phyloP scores from a whole-genome alignment of 2,113 vertebrate genomes.

The Mirza zaza region DNA sequence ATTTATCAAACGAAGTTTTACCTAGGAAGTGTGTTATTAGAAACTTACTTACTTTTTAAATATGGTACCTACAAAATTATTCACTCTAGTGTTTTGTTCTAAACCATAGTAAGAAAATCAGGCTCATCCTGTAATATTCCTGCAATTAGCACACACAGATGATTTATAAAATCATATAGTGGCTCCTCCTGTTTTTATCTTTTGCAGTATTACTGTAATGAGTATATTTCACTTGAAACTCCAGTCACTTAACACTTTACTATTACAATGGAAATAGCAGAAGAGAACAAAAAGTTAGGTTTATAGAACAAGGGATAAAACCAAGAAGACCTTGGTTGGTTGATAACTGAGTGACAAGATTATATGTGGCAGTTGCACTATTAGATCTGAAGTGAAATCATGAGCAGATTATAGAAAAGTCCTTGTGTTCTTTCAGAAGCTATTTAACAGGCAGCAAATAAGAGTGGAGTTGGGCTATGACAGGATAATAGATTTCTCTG shows the following conservation, averaged over 20 bases:
- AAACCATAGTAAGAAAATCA: background rate
- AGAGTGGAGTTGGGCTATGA: slow-evolving; percentile 69
- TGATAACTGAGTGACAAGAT: slow-evolving; percentile 80
- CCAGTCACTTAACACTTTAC: background rate
- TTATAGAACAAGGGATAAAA: slow-evolving; percentile 53
- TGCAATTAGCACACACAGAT: background rate
- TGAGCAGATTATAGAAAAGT: slow-evolving; percentile 79
- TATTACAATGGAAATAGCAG: slow-evolving; percentile 46
- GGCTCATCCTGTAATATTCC: background rate
- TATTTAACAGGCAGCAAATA: slow-evolving; percentile 80
- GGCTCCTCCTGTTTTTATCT: background rate
- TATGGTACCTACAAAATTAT: background rate
- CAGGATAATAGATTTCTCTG: slow-evolving; percentile 80
- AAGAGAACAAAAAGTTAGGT: slow-evolving; percentile 44
- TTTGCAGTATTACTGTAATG: background rate
- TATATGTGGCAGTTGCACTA: slow-evolving; percentile 66
- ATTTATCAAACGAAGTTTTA: slow-evolving; percentile 21
- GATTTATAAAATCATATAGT: background rate
- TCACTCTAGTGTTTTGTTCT: background rate
- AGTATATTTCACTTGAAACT: background rate
- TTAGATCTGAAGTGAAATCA: slow-evolving; percentile 82
- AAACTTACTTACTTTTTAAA: background rate
- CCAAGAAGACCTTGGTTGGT: background rate
- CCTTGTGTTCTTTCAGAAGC: slow-evolving; percentile 77
- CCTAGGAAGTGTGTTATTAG: background rate